Percentiles rank a stretch among this genome's conserved stretches.
Evolutionary conservation across 2,113 vertebrate genomes (phyloP).

Genomic region (Hoplias malabaricus): DNA sequence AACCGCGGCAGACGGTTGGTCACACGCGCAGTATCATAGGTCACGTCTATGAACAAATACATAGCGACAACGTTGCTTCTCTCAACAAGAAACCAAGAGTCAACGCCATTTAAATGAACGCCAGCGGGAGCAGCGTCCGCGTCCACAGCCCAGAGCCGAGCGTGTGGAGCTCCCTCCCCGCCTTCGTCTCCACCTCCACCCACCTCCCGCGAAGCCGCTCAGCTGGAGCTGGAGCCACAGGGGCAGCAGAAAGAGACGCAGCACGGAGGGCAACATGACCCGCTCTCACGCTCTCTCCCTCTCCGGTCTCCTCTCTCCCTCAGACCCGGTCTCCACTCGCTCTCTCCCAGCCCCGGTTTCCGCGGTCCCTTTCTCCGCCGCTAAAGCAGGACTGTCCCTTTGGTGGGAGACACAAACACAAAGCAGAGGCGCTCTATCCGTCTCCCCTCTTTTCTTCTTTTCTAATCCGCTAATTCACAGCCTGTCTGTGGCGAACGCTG

Average conservation of each 20-base stretch:
- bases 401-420: conserved; percentile 42
- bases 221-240: conserved; percentile 66
- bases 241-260: conserved; percentile 64
- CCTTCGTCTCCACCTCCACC: conserved; percentile 49
- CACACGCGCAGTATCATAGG: neutral
- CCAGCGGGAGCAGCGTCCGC: neutral
- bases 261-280: conserved; percentile 70
- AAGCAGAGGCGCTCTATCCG: conserved; percentile 47
- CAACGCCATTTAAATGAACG: neutral
- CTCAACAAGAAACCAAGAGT: neutral
- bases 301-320: too few species aligned
- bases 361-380: neutral
- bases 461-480: neutral
- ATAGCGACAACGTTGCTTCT: neutral
- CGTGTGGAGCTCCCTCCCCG: neutral
- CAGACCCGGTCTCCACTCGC: conserved; percentile 21
- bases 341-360: conserved; percentile 46
- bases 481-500: conserved; percentile 21
- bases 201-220: conserved; percentile 61
- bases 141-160: neutral
- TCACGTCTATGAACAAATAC: neutral
- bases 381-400: neutral
- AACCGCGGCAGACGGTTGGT: neutral
- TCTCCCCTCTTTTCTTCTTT: too few species aligned
- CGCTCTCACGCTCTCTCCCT: too few species aligned